Conservation (phyloP, 2,888 invertebrate genomes). For the Tiliacea aurago region DNA sequence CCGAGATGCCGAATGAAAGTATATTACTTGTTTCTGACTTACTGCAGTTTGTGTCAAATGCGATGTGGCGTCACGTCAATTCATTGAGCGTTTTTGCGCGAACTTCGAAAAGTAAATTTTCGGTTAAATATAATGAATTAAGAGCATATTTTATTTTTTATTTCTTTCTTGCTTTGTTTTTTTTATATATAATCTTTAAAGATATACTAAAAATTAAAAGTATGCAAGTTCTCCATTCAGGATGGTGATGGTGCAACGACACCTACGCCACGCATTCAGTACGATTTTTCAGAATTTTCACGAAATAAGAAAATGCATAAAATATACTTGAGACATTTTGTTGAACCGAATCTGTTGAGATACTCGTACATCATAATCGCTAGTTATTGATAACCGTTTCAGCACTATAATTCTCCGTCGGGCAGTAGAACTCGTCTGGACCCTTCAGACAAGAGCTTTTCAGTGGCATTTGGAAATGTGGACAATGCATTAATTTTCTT, state of each 20-base stretch:
- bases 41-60: background rate
- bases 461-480: constrained; percentile 81
- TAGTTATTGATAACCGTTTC: background rate
- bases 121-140: background rate
- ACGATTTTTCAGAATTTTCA: background rate
- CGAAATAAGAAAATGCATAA: background rate
- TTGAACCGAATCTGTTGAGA: background rate
- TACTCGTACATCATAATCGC: background rate
- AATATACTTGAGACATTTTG: constrained; percentile 7
- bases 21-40: background rate
- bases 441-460: constrained; percentile 41
- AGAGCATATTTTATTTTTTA: background rate
- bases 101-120: too few species aligned
- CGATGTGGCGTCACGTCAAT: background rate
- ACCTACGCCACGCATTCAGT: constrained; percentile 4
- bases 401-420: background rate
- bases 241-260: background rate
- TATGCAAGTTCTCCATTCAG: background rate
- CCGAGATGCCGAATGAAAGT: background rate
- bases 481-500: constrained; percentile 92
- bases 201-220: background rate
- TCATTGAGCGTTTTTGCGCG: background rate
- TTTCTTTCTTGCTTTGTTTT: background rate
- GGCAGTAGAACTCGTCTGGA: constrained; percentile 21
- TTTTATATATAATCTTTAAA: too few species aligned